Evolutionary conservation across 2,888 invertebrate genomes (phyloP).

Genomic region (Blastobasis adustella): DNA sequence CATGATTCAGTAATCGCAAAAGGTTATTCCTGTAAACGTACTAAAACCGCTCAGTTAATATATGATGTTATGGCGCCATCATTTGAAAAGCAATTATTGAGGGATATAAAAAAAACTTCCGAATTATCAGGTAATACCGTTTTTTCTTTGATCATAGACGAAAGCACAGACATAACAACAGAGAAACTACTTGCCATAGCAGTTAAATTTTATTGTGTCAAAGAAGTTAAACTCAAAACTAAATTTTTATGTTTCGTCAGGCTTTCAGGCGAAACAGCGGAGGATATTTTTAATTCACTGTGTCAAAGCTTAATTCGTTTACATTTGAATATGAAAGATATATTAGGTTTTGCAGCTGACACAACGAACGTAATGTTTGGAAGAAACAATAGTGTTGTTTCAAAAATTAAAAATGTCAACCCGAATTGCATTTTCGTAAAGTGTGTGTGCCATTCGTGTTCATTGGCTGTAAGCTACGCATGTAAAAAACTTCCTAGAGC

Average conservation of each 20-base stretch:
- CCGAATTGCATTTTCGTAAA: slow-evolving; percentile 15
- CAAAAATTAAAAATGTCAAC: slow-evolving; percentile 16
- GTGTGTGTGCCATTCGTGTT: slow-evolving; percentile 5
- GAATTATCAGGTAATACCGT: not conserved
- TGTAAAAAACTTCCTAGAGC: slow-evolving; percentile 7
- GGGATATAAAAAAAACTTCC: not conserved
- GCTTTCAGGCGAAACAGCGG: not conserved
- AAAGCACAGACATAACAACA: not conserved
- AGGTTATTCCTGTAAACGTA: not conserved
- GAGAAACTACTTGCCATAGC: not conserved
- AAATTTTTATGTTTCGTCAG: not conserved
- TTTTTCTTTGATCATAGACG: not conserved
- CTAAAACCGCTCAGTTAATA: not conserved
- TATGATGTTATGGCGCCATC: not conserved
- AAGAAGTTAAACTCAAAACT: not conserved
- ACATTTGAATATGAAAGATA: not conserved
- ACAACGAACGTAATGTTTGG: slow-evolving; percentile 16
- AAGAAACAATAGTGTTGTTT: slow-evolving; percentile 10
- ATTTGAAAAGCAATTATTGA: not conserved
- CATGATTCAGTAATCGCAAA: not conserved
- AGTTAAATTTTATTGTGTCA: not conserved
- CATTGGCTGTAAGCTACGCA: not conserved
- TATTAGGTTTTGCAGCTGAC: slow-evolving; percentile 8
- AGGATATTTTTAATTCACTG: not conserved
- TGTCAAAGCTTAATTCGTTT: not conserved